A percentile compares a stretch with the other conserved stretches of the same genome.
Conservation (phyloP, 2,113 vertebrate species). For the Neodontobutis hainanensis region DNA sequence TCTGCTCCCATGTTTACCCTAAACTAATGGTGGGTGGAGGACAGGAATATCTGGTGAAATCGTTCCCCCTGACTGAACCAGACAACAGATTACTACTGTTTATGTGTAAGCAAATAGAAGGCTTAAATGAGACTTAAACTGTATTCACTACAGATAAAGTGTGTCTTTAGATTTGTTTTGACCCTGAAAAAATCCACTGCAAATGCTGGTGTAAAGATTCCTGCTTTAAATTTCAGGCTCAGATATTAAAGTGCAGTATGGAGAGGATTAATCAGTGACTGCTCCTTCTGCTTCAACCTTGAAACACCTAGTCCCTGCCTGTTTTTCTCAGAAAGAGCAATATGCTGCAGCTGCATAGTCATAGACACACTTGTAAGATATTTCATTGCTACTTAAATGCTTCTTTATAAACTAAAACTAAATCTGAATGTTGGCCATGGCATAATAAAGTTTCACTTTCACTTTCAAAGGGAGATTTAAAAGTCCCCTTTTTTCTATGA, state of each 20-base stretch:
- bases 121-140: slow-evolving; percentile 20
- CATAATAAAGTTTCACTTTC: slow-evolving; percentile 61
- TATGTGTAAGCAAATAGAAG: slow-evolving; percentile 48
- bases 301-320: neutral
- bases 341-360: neutral
- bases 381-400: neutral
- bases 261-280: slow-evolving; percentile 57
- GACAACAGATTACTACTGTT: slow-evolving; percentile 49
- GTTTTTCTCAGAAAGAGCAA: neutral
- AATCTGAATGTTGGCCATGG: rapidly evolving
- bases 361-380: neutral
- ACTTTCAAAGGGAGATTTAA: neutral
- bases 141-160: slow-evolving; percentile 38
- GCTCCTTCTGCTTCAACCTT: slow-evolving; percentile 32
- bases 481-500: neutral
- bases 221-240: slow-evolving; percentile 6
- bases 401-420: neutral
- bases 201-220: neutral
- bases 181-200: neutral
- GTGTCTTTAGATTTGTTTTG: neutral
- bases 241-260: slow-evolving; percentile 21
- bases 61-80: slow-evolving; percentile 3
- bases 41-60: slow-evolving; percentile 13
- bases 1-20: slow-evolving; percentile 12
- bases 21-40: neutral